These are phyloP conservation scores for Pseudomyrmex pallidus DNA, from an alignment of 1,140 invertebrate genomes.

Conservation along the genomic window DNA sequence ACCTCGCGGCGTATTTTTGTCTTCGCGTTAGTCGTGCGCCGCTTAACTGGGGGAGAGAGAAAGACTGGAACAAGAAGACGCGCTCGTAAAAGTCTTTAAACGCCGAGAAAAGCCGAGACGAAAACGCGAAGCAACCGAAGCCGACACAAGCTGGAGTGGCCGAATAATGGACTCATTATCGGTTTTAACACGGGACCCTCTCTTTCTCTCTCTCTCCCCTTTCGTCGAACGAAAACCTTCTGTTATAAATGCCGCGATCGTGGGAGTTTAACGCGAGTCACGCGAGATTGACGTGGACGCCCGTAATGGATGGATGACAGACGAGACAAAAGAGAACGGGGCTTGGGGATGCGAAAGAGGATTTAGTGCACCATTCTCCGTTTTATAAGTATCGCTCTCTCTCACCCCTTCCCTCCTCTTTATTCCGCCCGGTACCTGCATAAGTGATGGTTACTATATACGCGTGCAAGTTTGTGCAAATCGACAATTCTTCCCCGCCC, in stretches of 20 bases:
- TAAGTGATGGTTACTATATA: conserved; percentile 12
- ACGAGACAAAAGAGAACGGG: conserved; percentile 53
- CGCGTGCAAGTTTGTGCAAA: neutral
- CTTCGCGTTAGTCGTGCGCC: neutral
- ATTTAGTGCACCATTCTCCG: conserved; percentile 72
- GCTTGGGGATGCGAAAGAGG: conserved; percentile 36
- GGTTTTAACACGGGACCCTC: neutral
- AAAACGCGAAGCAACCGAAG: conserved; percentile 1
- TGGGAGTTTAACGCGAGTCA: conserved; percentile 30
- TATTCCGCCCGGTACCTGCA: neutral
- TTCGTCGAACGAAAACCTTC: neutral
- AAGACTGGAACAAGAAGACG: neutral
- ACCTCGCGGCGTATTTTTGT: neutral
- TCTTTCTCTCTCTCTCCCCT: no score
- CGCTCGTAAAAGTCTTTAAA: conserved; percentile 16
- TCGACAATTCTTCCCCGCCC: neutral
- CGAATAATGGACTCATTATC: conserved; percentile 38
- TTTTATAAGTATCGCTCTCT: conserved; percentile 68
- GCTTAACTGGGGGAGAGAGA: no score
- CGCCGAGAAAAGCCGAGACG: conserved; percentile 4
- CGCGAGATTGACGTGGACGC: conserved; percentile 8
- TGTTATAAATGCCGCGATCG: conserved; percentile 11
- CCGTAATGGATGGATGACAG: conserved; percentile 34
- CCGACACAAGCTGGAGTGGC: neutral
- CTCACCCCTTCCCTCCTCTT: no score